A percentile compares a stretch with the other conserved stretches of the same genome.
These are phyloP conservation scores for Chiloscyllium plagiosum DNA, from an alignment of 2,113 vertebrate species.

Conservation along the genomic window DNA sequence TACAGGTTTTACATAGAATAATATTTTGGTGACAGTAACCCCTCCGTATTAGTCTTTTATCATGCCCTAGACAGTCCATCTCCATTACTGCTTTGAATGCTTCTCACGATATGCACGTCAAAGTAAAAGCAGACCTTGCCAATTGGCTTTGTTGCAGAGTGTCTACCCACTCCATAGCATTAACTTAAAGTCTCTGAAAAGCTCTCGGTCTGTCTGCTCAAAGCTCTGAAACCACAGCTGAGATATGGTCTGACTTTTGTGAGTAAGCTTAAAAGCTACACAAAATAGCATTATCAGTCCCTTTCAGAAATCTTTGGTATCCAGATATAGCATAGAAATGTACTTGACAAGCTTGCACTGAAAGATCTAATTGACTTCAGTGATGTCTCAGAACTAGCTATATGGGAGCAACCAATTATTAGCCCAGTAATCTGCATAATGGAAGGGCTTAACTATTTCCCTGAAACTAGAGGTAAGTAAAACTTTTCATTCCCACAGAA, in stretches of 20 bases:
- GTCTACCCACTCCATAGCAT: background rate
- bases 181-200: conserved; percentile 5
- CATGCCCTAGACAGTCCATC: conserved; percentile 15
- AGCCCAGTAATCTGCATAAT: conserved; percentile 50
- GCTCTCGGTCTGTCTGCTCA: conserved; percentile 36
- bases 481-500: conserved; percentile 57
- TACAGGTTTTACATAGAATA: conserved; percentile 8
- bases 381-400: conserved; percentile 53
- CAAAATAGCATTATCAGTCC: conserved; percentile 45
- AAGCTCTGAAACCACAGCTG: conserved; percentile 39
- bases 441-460: conserved; percentile 56
- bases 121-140: conserved; percentile 12
- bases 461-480: conserved; percentile 60
- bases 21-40: background rate
- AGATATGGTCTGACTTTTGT: conserved; percentile 38
- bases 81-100: conserved; percentile 36
- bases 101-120: conserved; percentile 38
- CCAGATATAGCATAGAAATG: conserved; percentile 49
- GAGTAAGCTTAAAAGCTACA: conserved; percentile 42
- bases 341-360: conserved; percentile 45
- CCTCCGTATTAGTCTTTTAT: background rate
- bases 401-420: conserved; percentile 43
- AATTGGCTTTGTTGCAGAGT: conserved; percentile 42
- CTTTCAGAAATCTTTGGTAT: conserved; percentile 47
- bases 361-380: conserved; percentile 59